phyloP scores from a whole-genome alignment of 2,888 invertebrate species.

The Chrysopilus asiliformis region DNA sequence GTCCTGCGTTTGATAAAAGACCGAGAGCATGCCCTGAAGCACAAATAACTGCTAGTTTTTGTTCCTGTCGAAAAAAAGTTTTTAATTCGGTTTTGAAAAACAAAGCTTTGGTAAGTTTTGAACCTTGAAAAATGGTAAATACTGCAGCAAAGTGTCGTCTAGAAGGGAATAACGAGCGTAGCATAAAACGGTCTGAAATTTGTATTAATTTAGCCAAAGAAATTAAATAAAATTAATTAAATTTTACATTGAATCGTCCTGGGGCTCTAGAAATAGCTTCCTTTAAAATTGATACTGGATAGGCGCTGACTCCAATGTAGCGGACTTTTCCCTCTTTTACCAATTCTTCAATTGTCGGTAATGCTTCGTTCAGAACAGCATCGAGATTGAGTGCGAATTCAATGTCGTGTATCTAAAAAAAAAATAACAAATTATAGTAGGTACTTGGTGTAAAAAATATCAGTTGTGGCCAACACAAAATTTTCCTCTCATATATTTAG shows the following conservation, averaged over 20 bases:
- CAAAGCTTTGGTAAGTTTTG: too few species aligned
- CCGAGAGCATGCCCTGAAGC: slow-evolving; percentile 70
- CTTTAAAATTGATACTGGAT: slow-evolving; percentile 57
- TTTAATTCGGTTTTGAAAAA: neutral
- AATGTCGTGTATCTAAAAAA: slow-evolving; percentile 76
- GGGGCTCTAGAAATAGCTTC: slow-evolving; percentile 50
- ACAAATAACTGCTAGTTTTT: slow-evolving; percentile 60
- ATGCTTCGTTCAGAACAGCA: slow-evolving; percentile 60
- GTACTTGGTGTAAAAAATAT: too few species aligned
- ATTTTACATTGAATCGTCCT: slow-evolving; percentile 16
- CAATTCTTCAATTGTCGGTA: slow-evolving; percentile 59
- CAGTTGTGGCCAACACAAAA: too few species aligned
- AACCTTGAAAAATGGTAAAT: slow-evolving; percentile 62
- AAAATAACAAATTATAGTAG: slow-evolving; percentile 10
- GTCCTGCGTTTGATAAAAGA: slow-evolving; percentile 55
- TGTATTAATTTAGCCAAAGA: neutral
- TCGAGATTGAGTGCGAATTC: slow-evolving; percentile 65
- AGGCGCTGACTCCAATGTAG: slow-evolving; percentile 70
- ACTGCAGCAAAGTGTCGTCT: slow-evolving; percentile 57
- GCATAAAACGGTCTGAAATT: slow-evolving; percentile 43
- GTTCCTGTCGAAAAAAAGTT: slow-evolving; percentile 8
- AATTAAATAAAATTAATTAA: neutral
- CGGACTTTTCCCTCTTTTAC: slow-evolving; percentile 52
- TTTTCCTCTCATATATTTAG: too few species aligned
- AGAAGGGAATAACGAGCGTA: slow-evolving; percentile 64